Evolutionary conservation across 1,140 invertebrate genomes (phyloP), one percentile per base, ranked within the genome.

Genomic region (Lepidostoma basale): DNA sequence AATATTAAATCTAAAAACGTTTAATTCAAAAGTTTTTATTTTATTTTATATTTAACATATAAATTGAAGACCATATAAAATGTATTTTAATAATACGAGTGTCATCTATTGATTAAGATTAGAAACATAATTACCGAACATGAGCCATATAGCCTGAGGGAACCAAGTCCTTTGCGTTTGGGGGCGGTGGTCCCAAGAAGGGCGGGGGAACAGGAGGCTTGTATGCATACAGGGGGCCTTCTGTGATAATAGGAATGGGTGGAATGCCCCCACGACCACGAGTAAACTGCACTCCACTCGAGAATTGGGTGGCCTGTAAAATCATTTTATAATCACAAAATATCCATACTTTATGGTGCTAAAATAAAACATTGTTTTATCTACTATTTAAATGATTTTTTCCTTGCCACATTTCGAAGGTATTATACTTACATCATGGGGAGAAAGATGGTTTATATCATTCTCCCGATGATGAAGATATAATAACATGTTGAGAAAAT

Each of bases 201-300:
- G 90, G 88, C 14, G 85, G 76, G 18, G 89, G 76, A 12, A 76
- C 73, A 0, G 85, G 83, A 6, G 88, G 82, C 56, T 85, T 82
- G 76, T 96, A 96, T 12, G 81, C 74, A 75, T 88, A 97, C 0
- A 89, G 75, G 1, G 92, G 89, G 5, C 89, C 90, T 74, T 94
- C 90, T n/a, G 45, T 40, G 3, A 88, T 81, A 74, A 90, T 87
- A 0, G 90, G 90, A 5, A 94, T 77, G 1, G 90, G 85, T 25
- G 91, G 76, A 56, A 85, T 84, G 0, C 87, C 85, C 0, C 75
- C 75, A 2, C 76, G 72, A 4, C 78, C 77, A 59, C 79, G 67
- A 0, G 79, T 78, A 79, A 94, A 92, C 75, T 92, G 90, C 3
- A 94, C 90, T 26, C 92, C 92, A 16, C 88, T 88, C 36, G 92